Base-by-base conservation (phyloP, 2,797 vertebrate genomes). In the Nyctalus aviator region DNA sequence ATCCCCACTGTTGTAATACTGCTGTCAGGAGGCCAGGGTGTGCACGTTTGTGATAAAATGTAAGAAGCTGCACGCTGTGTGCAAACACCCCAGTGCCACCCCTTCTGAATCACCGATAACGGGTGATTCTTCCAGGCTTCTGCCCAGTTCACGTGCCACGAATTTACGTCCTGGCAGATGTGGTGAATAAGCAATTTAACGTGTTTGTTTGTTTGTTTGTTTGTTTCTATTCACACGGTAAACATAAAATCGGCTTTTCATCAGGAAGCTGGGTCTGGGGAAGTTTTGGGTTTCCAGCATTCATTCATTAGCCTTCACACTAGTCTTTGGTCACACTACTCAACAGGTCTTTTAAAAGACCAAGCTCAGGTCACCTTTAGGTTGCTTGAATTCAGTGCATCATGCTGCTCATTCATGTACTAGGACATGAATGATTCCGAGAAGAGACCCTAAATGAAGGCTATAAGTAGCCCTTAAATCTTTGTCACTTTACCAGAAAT, bases 321-420 rank as follows among this genome's bases (percentile, higher is more conserved):
- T 92, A 14, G 8, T 25, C 48, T 93, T 94, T 90, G 27, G 20
- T 53, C 11, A 12, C 14, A 13, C 41, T 37, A 79, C 27, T 88
- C 12, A 8, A 73, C 73, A 12, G 30, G 20, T 69, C 68, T 32
- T 84, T 84, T 82, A 94, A 44, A 87, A 92, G 88, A 88, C 41
- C 18, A 37, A 92, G 10, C 27, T 59, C 20, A 92, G 41, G 41
- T 71, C 30, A 69, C 15, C 30, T 79, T 30, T 48, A 41, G 55
- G 15, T n/a, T 50, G 48, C 14, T 48, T 69, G 30, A 78, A 73
- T 89, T 84, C 23, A 64, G 2, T 25, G 23, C 21, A 46, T 18
- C 9, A 4, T 27, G 35, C 20, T 73, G 5, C 11, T 46, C 20
- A 1, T 46, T 68, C 62, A 7, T n/a, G 37, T 41, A 55, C 37